A percentile compares a stretch with the other conserved stretches of the same genome.
phyloP scores from a whole-genome alignment of 2,888 invertebrate species.

The Pristionchus fissidentatus region DNA sequence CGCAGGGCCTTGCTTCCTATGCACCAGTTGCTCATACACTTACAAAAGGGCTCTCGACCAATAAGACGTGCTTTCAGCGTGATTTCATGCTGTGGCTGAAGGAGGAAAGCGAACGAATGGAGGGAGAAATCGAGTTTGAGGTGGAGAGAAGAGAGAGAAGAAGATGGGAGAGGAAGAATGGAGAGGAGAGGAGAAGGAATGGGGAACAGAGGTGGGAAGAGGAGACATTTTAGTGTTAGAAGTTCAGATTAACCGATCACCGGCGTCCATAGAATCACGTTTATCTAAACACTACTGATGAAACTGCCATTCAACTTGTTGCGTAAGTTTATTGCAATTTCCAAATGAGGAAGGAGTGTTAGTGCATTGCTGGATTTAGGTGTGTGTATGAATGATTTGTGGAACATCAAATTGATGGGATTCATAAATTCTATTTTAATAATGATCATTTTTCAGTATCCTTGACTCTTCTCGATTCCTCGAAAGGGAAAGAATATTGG shows the following conservation, averaged over 20 bases:
- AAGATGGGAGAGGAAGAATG: conserved; percentile 12
- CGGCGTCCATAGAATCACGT: too few relatives aligned
- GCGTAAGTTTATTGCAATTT: too few relatives aligned
- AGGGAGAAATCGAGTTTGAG: conserved; percentile 35
- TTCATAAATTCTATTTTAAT: too few relatives aligned
- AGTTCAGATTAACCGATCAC: too few relatives aligned
- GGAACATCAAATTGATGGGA: too few relatives aligned
- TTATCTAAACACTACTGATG: too few relatives aligned
- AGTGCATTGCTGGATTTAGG: neutral
- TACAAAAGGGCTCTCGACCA: neutral
- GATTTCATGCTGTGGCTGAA: conserved; percentile 47
- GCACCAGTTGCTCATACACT: neutral
- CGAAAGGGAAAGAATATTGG: neutral
- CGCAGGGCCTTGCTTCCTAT: neutral
- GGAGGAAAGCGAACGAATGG: conserved; percentile 22
- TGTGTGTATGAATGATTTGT: neutral
- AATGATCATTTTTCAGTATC: conserved; percentile 12
- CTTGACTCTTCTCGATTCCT: conserved; percentile 2
- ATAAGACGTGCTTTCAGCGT: conserved; percentile 23
- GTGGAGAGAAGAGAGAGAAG: conserved; percentile 18
- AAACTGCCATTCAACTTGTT: too few relatives aligned
- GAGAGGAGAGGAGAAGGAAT: neutral
- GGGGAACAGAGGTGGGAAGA: neutral
- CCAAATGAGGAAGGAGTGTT: too few relatives aligned
- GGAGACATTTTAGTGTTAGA: too few relatives aligned